Conservation (phyloP, 2,888 invertebrate species). For the Agonopterix heracliana region DNA sequence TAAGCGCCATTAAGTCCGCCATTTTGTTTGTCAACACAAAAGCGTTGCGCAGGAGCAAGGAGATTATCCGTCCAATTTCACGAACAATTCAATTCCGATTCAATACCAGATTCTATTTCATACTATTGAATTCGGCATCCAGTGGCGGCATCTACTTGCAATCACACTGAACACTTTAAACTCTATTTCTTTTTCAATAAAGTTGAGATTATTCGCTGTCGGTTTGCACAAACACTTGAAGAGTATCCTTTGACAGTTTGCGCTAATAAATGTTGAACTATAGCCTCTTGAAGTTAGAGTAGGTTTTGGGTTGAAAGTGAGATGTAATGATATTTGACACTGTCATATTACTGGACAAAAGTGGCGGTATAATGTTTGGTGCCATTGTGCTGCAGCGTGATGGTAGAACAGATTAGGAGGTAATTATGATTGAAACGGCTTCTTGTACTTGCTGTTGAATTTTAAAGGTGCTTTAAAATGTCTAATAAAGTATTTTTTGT, state of each 20-base stretch:
- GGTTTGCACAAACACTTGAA: too few species aligned
- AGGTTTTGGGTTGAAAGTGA: background rate
- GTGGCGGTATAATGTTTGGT: too few species aligned
- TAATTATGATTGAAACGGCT: too few species aligned
- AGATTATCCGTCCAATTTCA: background rate
- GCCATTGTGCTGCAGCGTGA: too few species aligned
- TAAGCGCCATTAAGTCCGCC: background rate
- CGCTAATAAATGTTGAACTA: too few species aligned
- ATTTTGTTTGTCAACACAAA: background rate
- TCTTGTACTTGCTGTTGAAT: too few species aligned
- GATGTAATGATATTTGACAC: background rate
- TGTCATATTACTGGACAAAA: background rate
- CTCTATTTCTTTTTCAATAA: background rate
- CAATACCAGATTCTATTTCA: background rate
- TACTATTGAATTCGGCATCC: background rate
- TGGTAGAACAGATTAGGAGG: too few species aligned
- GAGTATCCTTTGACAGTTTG: too few species aligned
- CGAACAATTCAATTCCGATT: background rate
- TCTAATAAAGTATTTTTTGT: too few species aligned
- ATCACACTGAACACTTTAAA: background rate
- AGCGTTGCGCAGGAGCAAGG: background rate
- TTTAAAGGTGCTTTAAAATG: too few species aligned
- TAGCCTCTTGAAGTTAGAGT: too few species aligned
- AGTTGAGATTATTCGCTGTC: too few species aligned
- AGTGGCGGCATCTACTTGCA: background rate